Evolutionary conservation across 2,113 vertebrate species (phyloP).

Genomic region (Urocolius indicus): DNA sequence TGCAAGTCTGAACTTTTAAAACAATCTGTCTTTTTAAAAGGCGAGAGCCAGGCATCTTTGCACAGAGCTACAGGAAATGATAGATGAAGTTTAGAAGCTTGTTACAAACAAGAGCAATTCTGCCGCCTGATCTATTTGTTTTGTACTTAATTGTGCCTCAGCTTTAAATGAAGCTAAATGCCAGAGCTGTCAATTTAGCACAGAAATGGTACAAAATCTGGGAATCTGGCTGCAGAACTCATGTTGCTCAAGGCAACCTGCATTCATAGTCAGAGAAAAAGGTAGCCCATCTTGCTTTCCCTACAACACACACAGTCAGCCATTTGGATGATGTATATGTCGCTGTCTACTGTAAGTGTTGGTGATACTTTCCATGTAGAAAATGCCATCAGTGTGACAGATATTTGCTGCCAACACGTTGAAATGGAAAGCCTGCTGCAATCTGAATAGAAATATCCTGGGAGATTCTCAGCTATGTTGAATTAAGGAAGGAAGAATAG

Average conservation of each 20-base stretch:
- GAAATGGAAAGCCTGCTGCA: slow-evolving; percentile 39
- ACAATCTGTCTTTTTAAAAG: background rate
- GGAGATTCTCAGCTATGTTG: slow-evolving; percentile 14
- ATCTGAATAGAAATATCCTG: slow-evolving; percentile 4
- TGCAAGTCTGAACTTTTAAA: background rate
- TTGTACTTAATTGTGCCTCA: slow-evolving; percentile 24
- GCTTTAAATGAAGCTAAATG: slow-evolving; percentile 18
- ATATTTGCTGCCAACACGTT: background rate
- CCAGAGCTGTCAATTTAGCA: slow-evolving; percentile 7
- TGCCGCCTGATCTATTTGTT: slow-evolving; percentile 12
- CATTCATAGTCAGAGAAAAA: background rate
- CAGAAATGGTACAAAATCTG: background rate
- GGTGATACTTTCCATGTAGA: slow-evolving; percentile 9
- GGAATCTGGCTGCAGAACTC: background rate
- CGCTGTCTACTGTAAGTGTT: background rate
- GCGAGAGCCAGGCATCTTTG: background rate
- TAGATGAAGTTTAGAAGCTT: slow-evolving; percentile 14
- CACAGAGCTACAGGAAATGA: background rate
- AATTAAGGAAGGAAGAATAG: slow-evolving; percentile 45
- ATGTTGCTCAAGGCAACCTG: background rate
- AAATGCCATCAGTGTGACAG: slow-evolving; percentile 31
- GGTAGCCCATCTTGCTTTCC: background rate
- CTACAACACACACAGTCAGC: background rate
- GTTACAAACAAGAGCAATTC: background rate
- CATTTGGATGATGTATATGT: slow-evolving; percentile 3